Conservation (phyloP, 2,113 vertebrate genomes). For the Chloroceryle aenea region DNA sequence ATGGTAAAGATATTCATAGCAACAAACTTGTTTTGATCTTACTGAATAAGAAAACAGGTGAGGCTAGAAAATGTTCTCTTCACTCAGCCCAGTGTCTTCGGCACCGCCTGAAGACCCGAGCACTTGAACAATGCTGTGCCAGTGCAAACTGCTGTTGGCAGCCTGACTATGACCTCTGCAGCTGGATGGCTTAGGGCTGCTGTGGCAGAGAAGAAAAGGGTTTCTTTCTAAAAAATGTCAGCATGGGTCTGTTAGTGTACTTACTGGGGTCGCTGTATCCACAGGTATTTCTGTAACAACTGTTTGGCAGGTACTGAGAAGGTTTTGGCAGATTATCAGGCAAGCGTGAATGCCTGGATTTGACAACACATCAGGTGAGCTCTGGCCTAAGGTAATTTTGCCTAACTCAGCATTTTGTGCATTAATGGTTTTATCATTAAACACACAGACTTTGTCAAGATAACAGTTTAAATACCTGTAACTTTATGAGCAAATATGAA, state of each 20-base stretch:
- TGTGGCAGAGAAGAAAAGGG: neutral
- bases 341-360: neutral
- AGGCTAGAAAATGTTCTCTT: neutral
- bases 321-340: neutral
- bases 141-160: neutral
- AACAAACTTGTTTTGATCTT: neutral
- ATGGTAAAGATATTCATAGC: neutral
- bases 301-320: neutral
- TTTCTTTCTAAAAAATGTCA: neutral
- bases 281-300: neutral
- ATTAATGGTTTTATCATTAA: neutral
- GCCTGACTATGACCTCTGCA: rapidly evolving
- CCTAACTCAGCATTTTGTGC: neutral
- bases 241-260: neutral
- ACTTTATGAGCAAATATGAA: neutral
- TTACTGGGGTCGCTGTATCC: neutral
- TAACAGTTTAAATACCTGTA: neutral
- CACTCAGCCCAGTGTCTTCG: neutral
- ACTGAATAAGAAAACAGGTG: neutral
- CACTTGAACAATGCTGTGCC: neutral
- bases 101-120: neutral
- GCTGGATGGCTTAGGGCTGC: neutral
- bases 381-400: neutral
- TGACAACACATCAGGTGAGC: neutral
- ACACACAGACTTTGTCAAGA: neutral